Percentiles rank a stretch among this genome's conserved stretches.
Conservation (phyloP, 2,888 invertebrate species). For the Tenthredo scrophulariae region DNA sequence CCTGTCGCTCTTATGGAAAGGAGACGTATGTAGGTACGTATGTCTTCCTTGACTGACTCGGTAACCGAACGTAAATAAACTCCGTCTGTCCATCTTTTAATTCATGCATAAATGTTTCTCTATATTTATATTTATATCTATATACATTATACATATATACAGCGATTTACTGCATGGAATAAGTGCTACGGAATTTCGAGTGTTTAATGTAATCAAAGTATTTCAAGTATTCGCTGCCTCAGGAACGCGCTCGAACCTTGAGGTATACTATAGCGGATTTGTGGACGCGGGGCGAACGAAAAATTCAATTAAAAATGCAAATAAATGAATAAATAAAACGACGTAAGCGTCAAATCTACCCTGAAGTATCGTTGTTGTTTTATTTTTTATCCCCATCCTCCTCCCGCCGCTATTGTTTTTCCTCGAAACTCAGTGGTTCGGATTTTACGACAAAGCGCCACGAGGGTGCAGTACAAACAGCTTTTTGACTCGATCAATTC, state of each 20-base stretch:
- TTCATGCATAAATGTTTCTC: neutral
- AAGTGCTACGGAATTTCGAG: conserved; percentile 13
- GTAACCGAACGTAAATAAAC: conserved; percentile 3
- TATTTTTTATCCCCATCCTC: neutral
- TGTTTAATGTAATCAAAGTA: conserved; percentile 33
- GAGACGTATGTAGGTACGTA: neutral
- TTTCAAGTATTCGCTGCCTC: neutral
- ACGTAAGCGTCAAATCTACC: neutral
- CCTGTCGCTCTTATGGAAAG: neutral
- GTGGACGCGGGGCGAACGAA: neutral
- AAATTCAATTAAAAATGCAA: neutral
- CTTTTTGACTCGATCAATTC: conserved; percentile 49
- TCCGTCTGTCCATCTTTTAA: neutral
- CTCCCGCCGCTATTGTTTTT: neutral
- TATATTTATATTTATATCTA: neutral
- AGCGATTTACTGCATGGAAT: neutral
- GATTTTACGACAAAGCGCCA: conserved; percentile 33
- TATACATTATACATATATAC: too few species aligned
- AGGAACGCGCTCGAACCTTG: neutral
- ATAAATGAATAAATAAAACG: conserved; percentile 5
- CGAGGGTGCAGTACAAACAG: conserved; percentile 26
- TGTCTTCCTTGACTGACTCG: neutral
- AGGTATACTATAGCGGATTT: neutral
- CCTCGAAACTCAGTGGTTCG: neutral
- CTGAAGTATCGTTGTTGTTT: neutral